These are phyloP conservation scores for Cololabis saira DNA, from an alignment of 2,113 vertebrate species.

Conservation along the genomic window DNA sequence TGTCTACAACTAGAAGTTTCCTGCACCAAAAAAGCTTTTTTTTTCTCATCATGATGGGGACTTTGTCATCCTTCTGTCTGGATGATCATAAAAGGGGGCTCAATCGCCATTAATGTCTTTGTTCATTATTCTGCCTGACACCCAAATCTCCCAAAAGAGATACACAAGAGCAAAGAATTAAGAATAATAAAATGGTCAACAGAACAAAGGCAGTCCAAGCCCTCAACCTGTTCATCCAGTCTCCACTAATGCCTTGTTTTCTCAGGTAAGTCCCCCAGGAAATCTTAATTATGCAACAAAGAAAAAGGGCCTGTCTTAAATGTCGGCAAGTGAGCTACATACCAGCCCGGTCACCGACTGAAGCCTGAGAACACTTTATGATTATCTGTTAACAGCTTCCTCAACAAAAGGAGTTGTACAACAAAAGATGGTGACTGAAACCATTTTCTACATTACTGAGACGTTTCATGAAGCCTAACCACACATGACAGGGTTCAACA, in stretches of 20 bases:
- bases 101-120: too few species aligned
- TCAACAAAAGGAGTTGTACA: constrained; percentile 28
- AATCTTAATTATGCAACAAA: constrained; percentile 58
- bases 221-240: constrained; percentile 72
- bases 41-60: too few species aligned
- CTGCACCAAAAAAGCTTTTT: too few species aligned
- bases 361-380: constrained; percentile 20
- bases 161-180: constrained; percentile 65
- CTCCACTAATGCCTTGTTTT: constrained; percentile 64
- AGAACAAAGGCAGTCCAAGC: constrained; percentile 67
- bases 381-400: constrained; percentile 23
- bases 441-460: constrained; percentile 35
- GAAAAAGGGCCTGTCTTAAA: constrained; percentile 46
- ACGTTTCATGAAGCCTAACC: constrained; percentile 27
- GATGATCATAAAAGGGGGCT: too few species aligned
- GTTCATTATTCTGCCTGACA: constrained; percentile 67
- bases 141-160: constrained; percentile 70
- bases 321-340: constrained; percentile 48
- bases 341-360: constrained; percentile 21
- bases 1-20: too few species aligned
- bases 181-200: constrained; percentile 41
- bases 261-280: constrained; percentile 66
- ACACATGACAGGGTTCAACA: constrained; percentile 24
- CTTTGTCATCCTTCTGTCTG: too few species aligned
- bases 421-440: constrained; percentile 36